Conservation (phyloP, 1,140 invertebrate genomes). For the Conopomorpha cramerella region DNA sequence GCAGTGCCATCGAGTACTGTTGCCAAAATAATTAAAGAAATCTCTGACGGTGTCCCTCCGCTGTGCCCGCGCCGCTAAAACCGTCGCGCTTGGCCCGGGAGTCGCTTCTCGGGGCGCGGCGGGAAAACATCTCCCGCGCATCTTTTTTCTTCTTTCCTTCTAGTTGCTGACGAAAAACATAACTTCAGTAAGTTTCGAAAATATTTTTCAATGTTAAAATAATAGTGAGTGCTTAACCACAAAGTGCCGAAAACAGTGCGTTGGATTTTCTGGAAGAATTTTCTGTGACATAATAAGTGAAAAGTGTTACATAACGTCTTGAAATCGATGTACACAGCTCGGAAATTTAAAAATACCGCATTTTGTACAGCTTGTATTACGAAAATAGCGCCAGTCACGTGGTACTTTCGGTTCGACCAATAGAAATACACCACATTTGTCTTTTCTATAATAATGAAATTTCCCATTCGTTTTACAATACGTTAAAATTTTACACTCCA, state of each 20-base stretch:
- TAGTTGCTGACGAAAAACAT: constrained; percentile 51
- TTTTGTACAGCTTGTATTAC: constrained; percentile 52
- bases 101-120: constrained; percentile 58
- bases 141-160: constrained; percentile 59
- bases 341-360: constrained; percentile 60
- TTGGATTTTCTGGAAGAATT: constrained; percentile 18
- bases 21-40: constrained; percentile 80
- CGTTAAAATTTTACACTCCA: too few relatives aligned
- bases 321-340: constrained; percentile 26
- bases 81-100: constrained; percentile 68
- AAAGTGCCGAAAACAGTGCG: constrained; percentile 34
- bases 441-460: too few relatives aligned
- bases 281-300: constrained; percentile 43
- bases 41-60: constrained; percentile 59
- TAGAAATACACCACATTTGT: constrained; percentile 60
- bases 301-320: constrained; percentile 55
- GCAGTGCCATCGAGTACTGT: constrained; percentile 61
- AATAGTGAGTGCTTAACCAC: constrained; percentile 26
- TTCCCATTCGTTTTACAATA: too few relatives aligned
- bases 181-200: constrained; percentile 56
- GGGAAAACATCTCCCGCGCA: constrained; percentile 55
- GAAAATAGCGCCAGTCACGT: constrained; percentile 54
- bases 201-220: constrained; percentile 20
- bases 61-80: constrained; percentile 68
- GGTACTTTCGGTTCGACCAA: constrained; percentile 55